These are phyloP conservation scores for Capitella teleta DNA, from an alignment of 1,140 invertebrate species.

Conservation along the genomic window DNA sequence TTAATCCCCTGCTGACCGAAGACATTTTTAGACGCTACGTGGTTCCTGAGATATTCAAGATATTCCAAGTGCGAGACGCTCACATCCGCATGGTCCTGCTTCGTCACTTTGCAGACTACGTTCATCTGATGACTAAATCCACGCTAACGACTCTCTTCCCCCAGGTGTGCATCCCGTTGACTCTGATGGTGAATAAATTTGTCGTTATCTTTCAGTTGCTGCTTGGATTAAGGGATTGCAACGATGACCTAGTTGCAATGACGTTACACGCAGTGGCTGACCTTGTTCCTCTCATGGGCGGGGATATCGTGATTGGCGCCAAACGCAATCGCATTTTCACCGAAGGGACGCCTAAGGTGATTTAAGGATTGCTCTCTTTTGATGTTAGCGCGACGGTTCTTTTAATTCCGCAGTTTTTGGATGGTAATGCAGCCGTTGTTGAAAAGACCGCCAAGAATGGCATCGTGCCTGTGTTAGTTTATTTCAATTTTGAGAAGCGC, in stretches of 20 bases:
- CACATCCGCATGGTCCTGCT: constrained; percentile 26
- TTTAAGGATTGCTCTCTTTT: too few relatives aligned
- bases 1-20: constrained; percentile 17
- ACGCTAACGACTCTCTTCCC: constrained; percentile 21
- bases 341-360: constrained; percentile 60
- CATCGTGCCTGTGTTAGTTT: too few relatives aligned
- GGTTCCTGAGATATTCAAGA: constrained; percentile 24
- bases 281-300: constrained; percentile 68
- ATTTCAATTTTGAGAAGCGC: too few relatives aligned
- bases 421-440: too few relatives aligned
- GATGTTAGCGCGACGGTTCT: too few relatives aligned
- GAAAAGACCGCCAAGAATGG: too few relatives aligned
- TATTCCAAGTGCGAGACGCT: constrained; percentile 26
- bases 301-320: constrained; percentile 65
- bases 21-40: constrained; percentile 19
- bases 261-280: constrained; percentile 67
- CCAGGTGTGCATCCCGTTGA: constrained; percentile 18
- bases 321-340: constrained; percentile 66
- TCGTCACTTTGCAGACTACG: constrained; percentile 23
- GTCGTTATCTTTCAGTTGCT: constrained; percentile 48
- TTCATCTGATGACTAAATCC: constrained; percentile 20
- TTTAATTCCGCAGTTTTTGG: too few relatives aligned
- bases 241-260: constrained; percentile 64
- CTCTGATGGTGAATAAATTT: not conserved
- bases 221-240: constrained; percentile 68